A percentile compares a stretch with the other conserved stretches of the same genome.
These are phyloP conservation scores for Candoia aspera DNA, from an alignment of 2,113 vertebrate genomes.

Conservation along the genomic window DNA sequence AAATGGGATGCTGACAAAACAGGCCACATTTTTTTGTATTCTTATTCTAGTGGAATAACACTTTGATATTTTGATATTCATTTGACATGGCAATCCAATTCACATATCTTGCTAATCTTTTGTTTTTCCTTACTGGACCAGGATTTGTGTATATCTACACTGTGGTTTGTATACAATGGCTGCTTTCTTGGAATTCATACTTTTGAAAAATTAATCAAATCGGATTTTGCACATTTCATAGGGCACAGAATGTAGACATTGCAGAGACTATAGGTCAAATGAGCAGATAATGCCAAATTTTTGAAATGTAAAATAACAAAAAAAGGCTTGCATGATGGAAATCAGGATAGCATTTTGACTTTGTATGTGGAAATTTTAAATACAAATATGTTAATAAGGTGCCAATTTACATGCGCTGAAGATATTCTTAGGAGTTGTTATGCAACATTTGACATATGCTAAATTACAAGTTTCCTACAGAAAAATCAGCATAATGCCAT, in stretches of 20 bases:
- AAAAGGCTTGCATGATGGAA: background rate
- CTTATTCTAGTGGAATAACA: no score
- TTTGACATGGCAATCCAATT: no score
- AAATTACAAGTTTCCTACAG: background rate
- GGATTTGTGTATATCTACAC: no score
- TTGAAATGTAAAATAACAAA: background rate
- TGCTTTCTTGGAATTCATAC: no score
- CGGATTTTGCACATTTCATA: background rate
- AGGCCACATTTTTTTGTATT: no score
- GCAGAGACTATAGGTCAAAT: background rate
- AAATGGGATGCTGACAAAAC: no score
- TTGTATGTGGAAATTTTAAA: no score
- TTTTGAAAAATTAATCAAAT: background rate
- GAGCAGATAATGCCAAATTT: background rate
- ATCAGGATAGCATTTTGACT: background rate
- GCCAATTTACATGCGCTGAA: background rate
- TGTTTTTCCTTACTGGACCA: no score
- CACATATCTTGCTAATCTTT: no score
- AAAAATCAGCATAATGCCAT: conserved; percentile 10
- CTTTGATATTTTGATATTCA: no score
- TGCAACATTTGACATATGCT: background rate
- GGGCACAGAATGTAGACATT: background rate
- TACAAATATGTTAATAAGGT: background rate
- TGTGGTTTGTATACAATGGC: no score
- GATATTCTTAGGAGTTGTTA: background rate